These are phyloP conservation scores for Oreochromis tanganicae DNA, from an alignment of 2,113 vertebrate genomes.

Conservation along the genomic window DNA sequence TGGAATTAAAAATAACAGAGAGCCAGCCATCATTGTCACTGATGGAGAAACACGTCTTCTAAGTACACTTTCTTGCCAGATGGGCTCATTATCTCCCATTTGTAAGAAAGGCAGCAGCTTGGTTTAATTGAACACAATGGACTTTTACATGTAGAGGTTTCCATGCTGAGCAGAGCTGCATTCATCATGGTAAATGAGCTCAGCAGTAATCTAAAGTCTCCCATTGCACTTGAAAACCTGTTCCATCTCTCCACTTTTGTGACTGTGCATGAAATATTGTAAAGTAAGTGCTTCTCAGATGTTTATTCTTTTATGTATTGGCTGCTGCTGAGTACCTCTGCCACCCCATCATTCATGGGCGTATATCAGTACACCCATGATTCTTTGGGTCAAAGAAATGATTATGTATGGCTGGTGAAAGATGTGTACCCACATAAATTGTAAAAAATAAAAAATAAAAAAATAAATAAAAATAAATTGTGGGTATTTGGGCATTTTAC, in stretches of 20 bases:
- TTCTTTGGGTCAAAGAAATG: not conserved
- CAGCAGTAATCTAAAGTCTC: not conserved
- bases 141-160: not conserved
- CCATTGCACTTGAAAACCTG: not conserved
- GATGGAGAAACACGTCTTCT: not conserved
- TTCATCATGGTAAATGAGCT: not conserved
- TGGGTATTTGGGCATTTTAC: too few relatives aligned
- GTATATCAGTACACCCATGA: accelerated
- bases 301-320: not conserved
- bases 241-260: accelerated
- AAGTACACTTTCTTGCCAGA: not conserved
- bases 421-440: accelerated
- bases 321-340: not conserved
- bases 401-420: not conserved
- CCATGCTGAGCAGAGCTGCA: not conserved
- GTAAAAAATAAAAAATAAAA: too few relatives aligned
- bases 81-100: not conserved
- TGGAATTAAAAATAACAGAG: not conserved
- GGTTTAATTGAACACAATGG: not conserved
- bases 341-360: not conserved
- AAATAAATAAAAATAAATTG: not conserved
- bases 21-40: not conserved
- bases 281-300: not conserved
- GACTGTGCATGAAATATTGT: accelerated
- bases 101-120: not conserved